Conservation (phyloP, 1,140 invertebrate species). For the Diprion similis region DNA sequence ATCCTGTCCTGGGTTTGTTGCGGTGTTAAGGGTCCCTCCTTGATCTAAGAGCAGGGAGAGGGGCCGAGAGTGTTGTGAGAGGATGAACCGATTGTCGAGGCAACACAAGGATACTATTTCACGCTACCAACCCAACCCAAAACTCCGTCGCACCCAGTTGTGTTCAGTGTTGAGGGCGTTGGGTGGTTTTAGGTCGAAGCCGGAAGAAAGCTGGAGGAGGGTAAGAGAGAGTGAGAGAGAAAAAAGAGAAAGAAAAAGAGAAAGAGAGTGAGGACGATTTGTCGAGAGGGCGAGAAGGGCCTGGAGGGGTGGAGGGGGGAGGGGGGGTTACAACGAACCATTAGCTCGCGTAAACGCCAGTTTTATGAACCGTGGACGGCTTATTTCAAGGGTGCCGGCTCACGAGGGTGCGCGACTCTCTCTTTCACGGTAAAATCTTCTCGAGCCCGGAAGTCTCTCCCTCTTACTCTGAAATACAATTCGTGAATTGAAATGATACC, state of each 20-base stretch:
- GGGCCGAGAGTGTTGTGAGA: background rate
- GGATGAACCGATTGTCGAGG: background rate
- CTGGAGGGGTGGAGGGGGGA: constrained; percentile 20
- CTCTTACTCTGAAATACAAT: background rate
- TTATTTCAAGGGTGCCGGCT: constrained; percentile 22
- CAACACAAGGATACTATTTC: constrained; percentile 23
- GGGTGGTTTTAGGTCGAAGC: too few species aligned
- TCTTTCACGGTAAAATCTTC: background rate
- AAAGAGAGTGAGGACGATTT: constrained; percentile 32
- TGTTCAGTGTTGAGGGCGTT: constrained; percentile 12
- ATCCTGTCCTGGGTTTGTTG: background rate
- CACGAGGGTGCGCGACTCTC: background rate
- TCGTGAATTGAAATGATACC: too few species aligned
- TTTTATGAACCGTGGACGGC: constrained; percentile 40
- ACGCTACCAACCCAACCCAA: constrained; percentile 24
- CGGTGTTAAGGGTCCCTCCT: background rate
- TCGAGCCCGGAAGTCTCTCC: background rate
- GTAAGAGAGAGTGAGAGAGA: background rate
- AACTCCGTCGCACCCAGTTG: constrained; percentile 17
- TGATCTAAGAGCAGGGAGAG: background rate
- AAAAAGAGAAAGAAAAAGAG: constrained; percentile 17
- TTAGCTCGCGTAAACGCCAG: constrained; percentile 39
- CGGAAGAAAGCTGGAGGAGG: background rate
- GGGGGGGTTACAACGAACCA: constrained; percentile 23
- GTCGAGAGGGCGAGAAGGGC: constrained; percentile 23